These are phyloP conservation scores for Catajapyx aquilonaris DNA, from an alignment of 1,140 invertebrate species.

Conservation along the genomic window DNA sequence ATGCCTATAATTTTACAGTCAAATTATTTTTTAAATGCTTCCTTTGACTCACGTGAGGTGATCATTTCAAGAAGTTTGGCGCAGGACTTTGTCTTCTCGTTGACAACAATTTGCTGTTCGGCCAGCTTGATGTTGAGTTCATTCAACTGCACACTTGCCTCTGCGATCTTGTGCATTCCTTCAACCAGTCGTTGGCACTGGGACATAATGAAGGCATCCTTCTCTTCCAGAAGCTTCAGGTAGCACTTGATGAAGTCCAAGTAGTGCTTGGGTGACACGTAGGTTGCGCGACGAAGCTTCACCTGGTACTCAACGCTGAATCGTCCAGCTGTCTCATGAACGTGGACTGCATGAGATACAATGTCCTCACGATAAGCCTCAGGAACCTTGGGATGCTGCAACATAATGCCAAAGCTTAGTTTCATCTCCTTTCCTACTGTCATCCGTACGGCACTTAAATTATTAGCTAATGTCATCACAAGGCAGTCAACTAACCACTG, in stretches of 20 bases:
- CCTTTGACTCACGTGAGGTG: slow-evolving; percentile 18
- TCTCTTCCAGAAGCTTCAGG: slow-evolving; percentile 43
- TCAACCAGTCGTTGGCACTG: slow-evolving; percentile 41
- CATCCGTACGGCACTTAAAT: no score
- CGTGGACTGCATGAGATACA: slow-evolving; percentile 60
- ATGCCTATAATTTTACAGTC: no score
- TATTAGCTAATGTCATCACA: no score
- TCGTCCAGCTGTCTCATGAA: slow-evolving; percentile 44
- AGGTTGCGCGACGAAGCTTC: slow-evolving; percentile 52
- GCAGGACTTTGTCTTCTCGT: slow-evolving; percentile 49
- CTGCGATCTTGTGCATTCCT: slow-evolving; percentile 54
- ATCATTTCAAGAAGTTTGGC: slow-evolving; percentile 46
- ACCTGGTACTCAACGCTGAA: slow-evolving; percentile 49
- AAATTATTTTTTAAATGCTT: no score
- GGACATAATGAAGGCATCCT: slow-evolving; percentile 36
- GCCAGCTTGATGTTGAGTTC: slow-evolving; percentile 50
- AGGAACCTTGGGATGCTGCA: slow-evolving; percentile 35
- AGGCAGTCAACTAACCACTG: no score
- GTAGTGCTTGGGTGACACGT: slow-evolving; percentile 76
- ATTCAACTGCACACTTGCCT: slow-evolving; percentile 47
- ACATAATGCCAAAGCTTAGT: no score
- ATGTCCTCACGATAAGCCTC: slow-evolving; percentile 39
- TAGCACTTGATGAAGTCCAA: slow-evolving; percentile 66
- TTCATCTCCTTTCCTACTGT: no score
- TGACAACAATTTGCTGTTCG: slow-evolving; percentile 50